Conservation (phyloP, 2,888 invertebrate genomes). For the Machimus rusticus region DNA sequence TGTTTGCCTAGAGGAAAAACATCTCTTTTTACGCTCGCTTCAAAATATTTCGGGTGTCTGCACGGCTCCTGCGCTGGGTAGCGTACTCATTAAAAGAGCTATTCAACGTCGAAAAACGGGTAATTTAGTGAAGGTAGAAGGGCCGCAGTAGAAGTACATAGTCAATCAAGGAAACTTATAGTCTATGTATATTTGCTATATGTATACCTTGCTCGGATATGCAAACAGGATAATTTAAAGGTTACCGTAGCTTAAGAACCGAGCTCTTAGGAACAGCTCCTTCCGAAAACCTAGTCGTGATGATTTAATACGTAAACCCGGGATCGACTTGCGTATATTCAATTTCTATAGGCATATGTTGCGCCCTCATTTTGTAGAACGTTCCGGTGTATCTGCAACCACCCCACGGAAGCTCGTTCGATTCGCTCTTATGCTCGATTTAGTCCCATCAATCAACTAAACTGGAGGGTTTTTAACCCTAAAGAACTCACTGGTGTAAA, state of each 20-base stretch:
- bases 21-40: conserved; percentile 7
- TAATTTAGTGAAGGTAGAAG: not conserved
- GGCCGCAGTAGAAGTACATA: not conserved
- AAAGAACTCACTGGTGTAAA: not conserved
- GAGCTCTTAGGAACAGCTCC: not conserved
- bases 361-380: not conserved
- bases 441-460: conserved; percentile 14
- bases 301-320: not conserved
- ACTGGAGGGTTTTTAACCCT: conserved; percentile 3
- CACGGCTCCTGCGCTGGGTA: not conserved
- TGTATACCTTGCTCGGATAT: not conserved
- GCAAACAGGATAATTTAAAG: not conserved
- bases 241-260: not conserved
- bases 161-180: not conserved
- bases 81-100: not conserved
- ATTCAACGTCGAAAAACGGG: not conserved
- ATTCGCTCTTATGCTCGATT: not conserved
- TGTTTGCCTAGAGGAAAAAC: conserved; percentile 33
- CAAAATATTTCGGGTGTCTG: not conserved
- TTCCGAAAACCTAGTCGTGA: not conserved
- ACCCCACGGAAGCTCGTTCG: not conserved
- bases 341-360: not conserved
- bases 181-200: not conserved
- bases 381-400: not conserved
- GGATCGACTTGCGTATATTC: not conserved